phyloP scores from a whole-genome alignment of 2,113 vertebrate species.

The Hippotragus niger region DNA sequence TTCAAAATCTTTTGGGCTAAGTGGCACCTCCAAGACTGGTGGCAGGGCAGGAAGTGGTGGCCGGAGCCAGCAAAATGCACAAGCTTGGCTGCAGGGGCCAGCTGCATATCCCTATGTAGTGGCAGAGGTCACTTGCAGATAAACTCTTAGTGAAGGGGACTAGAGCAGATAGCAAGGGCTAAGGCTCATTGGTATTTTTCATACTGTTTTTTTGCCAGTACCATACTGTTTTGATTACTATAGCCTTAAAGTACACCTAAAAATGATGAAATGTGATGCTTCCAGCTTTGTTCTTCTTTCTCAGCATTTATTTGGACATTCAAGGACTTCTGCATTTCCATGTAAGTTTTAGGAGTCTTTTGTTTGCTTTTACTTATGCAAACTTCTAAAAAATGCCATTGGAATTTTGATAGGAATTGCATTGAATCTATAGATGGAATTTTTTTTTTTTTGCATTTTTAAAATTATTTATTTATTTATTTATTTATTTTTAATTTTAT shows the following conservation, averaged over 20 bases:
- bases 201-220: not conserved
- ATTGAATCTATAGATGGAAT: not conserved
- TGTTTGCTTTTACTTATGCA: not conserved
- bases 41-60: not conserved
- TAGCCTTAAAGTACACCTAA: not conserved
- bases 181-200: not conserved
- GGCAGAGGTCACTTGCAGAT: not conserved
- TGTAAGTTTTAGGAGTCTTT: not conserved
- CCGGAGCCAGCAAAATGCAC: not conserved
- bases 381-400: not conserved
- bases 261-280: not conserved
- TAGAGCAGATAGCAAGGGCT: not conserved
- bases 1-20: not conserved
- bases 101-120: not conserved
- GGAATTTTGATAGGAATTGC: not conserved
- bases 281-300: not conserved
- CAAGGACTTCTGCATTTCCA: not conserved
- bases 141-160: not conserved
- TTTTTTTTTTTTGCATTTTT: not conserved
- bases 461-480: no score
- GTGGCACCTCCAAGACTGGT: not conserved
- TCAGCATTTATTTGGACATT: not conserved
- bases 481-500: no score
- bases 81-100: not conserved
- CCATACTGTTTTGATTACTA: not conserved